Conservation (phyloP, 2,113 vertebrate genomes). For the Tylochromis polylepis region DNA sequence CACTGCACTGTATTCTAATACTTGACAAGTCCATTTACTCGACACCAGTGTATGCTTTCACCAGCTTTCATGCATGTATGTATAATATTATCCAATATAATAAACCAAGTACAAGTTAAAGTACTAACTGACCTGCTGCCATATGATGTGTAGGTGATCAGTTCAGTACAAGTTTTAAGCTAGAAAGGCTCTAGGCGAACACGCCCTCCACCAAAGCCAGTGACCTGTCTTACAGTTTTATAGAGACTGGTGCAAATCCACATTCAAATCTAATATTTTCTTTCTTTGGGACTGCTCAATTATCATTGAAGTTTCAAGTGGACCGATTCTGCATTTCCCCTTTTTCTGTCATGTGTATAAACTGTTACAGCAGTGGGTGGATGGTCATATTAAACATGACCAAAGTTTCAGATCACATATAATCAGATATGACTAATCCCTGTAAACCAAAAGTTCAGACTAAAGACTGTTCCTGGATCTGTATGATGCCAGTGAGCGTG, state of each 20-base stretch:
- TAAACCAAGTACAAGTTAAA: background rate
- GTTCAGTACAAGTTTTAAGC: background rate
- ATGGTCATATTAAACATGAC: background rate
- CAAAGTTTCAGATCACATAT: background rate
- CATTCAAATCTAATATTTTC: background rate
- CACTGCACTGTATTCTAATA: background rate
- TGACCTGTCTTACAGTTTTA: background rate
- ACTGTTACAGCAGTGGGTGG: background rate
- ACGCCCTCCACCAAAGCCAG: background rate
- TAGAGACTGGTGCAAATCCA: background rate
- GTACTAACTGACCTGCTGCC: background rate
- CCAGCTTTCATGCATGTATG: background rate
- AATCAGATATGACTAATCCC: background rate
- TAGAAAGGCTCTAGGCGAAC: background rate
- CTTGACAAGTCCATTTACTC: background rate
- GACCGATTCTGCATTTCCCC: background rate
- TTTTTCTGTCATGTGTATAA: background rate
- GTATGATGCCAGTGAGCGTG: background rate
- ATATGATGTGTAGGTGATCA: background rate
- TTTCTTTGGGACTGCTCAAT: background rate
- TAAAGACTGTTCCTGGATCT: background rate
- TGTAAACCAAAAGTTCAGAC: background rate
- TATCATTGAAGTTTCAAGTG: background rate
- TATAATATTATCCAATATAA: background rate
- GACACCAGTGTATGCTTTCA: background rate